Evolutionary conservation across 1,140 invertebrate species (phyloP), one percentile per base, ranked within the genome.

Genomic region (Halotydeus destructor): DNA sequence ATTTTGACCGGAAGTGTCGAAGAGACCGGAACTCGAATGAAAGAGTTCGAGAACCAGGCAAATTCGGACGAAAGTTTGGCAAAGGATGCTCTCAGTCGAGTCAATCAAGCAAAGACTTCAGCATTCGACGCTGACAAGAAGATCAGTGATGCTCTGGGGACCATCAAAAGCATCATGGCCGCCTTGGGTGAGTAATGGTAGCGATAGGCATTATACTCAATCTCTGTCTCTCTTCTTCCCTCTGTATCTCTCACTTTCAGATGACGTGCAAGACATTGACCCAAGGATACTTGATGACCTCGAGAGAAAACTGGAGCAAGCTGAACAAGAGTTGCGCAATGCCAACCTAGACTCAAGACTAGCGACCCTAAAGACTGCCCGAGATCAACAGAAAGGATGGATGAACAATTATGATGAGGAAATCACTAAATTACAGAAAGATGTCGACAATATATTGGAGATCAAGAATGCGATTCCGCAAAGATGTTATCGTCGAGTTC

Each of bases 391-490:
- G 58, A 72, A 68, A 26, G 71, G 74, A 47, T 72, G 75, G 64
- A 75, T 89, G 30, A 74, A 78, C 44, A 71, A 76, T 52, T 88
- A 88, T 50, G 71, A 76, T 56, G 70, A 74, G 6, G 80, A 91
- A 55, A 67, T 88, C 19, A 66, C 62, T 12, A 63, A 70, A 46
- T 62, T 93, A 6, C 59, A 68, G 42, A 60, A 59, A 5, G 84
- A 93, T 56, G 85, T 93, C 1, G 67, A 73, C 3, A 94, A 89
- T 60, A 76, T 93, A 32, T 70, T 76, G 51, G 70, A 76, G 21
- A 93, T 96, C 47, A 67, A 72, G 14, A 69, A 75, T 44, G 69
- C 80, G 26, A 63, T 94, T 37, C 86, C 86, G 0, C 63, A 67
- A 1, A 70, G 68, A n/a, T 96, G 88, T 59, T 85, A 74, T 59